Evolutionary conservation across 2,797 vertebrate genomes (phyloP).

Genomic region (Kryptolebias ocellatus): DNA sequence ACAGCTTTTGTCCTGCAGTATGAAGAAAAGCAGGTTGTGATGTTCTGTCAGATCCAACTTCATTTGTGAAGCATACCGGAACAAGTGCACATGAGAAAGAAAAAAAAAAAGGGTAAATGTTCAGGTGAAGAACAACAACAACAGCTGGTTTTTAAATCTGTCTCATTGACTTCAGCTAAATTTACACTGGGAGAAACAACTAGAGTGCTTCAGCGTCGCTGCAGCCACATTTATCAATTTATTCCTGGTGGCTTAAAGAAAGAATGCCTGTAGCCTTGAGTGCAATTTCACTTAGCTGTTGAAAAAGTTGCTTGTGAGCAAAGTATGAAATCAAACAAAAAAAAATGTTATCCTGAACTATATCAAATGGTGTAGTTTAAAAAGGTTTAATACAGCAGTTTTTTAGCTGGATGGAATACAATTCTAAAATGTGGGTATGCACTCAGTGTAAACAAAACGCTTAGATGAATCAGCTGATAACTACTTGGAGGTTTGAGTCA

Average conservation of each 20-base stretch:
- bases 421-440: no score
- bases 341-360: no score
- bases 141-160: slow-evolving; percentile 19
- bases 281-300: slow-evolving; percentile 18
- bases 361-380: no score
- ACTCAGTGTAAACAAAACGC: no score
- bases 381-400: no score
- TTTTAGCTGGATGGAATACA: no score
- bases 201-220: slow-evolving; percentile 7
- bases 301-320: background rate
- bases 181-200: background rate
- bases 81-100: slow-evolving; percentile 4
- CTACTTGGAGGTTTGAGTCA: no score
- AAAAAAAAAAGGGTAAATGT: slow-evolving; percentile 2
- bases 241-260: slow-evolving; percentile 15
- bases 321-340: no score
- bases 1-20: slow-evolving; percentile 60
- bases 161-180: slow-evolving; percentile 37
- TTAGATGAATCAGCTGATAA: no score
- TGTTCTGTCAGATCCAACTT: slow-evolving; percentile 55
- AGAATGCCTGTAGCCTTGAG: slow-evolving; percentile 27
- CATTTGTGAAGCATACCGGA: slow-evolving; percentile 29
- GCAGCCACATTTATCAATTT: slow-evolving; percentile 34
- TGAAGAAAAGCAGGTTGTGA: slow-evolving; percentile 46
- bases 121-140: slow-evolving; percentile 3